Base-by-base conservation (phyloP, 2,113 vertebrate genomes). In the Pseudolaguvia tuberculata region DNA sequence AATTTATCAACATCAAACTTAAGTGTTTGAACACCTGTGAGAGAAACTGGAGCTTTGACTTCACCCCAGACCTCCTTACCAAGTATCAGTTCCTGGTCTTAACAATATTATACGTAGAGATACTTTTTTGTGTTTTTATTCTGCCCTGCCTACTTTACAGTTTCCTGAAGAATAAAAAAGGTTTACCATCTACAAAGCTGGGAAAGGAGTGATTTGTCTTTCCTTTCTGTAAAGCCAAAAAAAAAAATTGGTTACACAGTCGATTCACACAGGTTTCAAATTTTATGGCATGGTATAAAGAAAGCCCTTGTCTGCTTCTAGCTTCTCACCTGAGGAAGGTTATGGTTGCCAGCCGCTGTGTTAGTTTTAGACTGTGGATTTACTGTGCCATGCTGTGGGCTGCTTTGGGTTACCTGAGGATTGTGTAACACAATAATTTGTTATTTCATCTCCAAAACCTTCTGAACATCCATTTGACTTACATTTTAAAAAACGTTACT, bases 101-200 rank as follows among this genome's bases (percentile, higher is more conserved):
- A 35, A 35, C 3, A 35, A 35, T 35, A 35, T 35, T 35, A 35
- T 35, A n/a, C n/a, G n/a, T n/a, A n/a, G n/a, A n/a, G n/a, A n/a
- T n/a, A n/a, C n/a, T n/a, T n/a, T n/a, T n/a, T n/a, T n/a, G n/a
- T n/a, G n/a, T n/a, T n/a, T n/a, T n/a, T n/a, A n/a, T n/a, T n/a
- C n/a, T n/a, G n/a, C n/a, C n/a, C n/a, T n/a, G n/a, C n/a, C n/a
- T n/a, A n/a, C n/a, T n/a, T n/a, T n/a, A n/a, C n/a, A n/a, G n/a
- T n/a, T 48, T 35, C 10, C 13, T 71, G 53, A 73, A 29, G 61
- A 6, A 18, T 23, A 70, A 61, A 81, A 52, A n/a, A 65, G 73
- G 90, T 92, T 96, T 93, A 99, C 97, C 96, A 80, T 98, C 97
- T 82, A 98, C 97, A 86, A 99, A 99, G 86, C 95, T 96, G 77